Evolutionary conservation across 2,797 vertebrate genomes (phyloP), one percentile per base, ranked within the genome.

Genomic region (Coregonus suidteri): DNA sequence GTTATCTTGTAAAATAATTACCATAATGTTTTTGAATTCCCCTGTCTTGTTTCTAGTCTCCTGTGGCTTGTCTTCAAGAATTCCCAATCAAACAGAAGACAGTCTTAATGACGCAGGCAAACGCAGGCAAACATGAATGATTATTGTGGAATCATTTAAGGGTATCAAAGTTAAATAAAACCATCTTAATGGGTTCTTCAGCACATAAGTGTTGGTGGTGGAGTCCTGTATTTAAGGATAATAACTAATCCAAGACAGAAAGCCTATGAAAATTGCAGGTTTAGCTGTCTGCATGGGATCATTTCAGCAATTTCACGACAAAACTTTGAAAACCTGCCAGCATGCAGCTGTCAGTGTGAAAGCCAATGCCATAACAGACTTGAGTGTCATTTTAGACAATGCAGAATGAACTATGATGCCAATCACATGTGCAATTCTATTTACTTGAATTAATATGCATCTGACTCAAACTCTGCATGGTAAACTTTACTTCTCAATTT

Each of bases 181-280:
- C 79, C 37, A 78, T 74, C 74, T 82, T 83, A 47, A 91, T 90
- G 85, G 78, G 82, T 85, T 91, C 91, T 89, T 85, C 64, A 54
- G 83, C 52, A 31, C 79, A 83, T 90, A 91, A 91, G 85, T 90
- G 83, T 87, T 80, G 91, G 86, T 89, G 87, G 88, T 37, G 71
- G 76, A 86, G 81, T 88, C 86, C 92, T 91, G 87, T 92, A 91
- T 90, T 94, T 94, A 91, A 81, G 86, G 89, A 93, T 93, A 92
- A 92, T 90, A 82, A 92, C 87, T 87, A 91, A 94, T 92, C 87
- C 14, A 30, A 86, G 73, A 91, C 89, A 91, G 88, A 81, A 84
- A 90, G 82, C 75, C 72, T 75, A 79, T 74, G 81, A 82, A 90
- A 93, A 92, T 91, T 69, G 85, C 52, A 88, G 88, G 88, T 86